Evolutionary conservation across 2,888 invertebrate genomes (phyloP), one percentile per base, ranked within the genome.

Genomic region (Orchesella flavescens): DNA sequence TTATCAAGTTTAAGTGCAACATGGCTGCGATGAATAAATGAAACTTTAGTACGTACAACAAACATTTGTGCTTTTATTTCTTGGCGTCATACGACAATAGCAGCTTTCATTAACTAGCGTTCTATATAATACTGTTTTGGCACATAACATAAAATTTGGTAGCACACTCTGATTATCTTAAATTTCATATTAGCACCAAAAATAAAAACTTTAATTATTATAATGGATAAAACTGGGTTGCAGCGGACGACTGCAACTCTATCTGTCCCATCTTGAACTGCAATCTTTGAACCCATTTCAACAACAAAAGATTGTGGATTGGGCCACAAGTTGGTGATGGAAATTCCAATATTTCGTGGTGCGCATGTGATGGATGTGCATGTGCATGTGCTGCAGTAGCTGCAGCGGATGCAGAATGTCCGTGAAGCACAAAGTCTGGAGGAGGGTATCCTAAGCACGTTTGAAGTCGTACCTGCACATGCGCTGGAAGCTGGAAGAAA

Each of bases 261-360:
- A 98, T 95, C 91, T 99, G 98, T 5, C 97, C 97, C 94, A 99
- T 97, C 92, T 98, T 99, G 90, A 98, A 97, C 90, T 98, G 96
- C 84, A 98, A 92, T 71, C 97, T 93, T 90, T 97, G 96, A 78
- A 99, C 92, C 94, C 98, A 97, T 88, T 95, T 94, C 1, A 94
- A 90, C 23, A 94, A 90, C 24, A 93, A 91, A 1, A 88, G 66
- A 75, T 87, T 88, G 59, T 87, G 86, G 17, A 88, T 87, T 19
- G 87, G 87, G 9, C 88, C 88, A 73, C 88, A 88, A 1, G 86
- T 82, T 15, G 88, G 85, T 19, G 86, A 86, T 19, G 88, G 87
- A 63, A 88, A 87, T 71, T 88, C 88, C 3, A 85, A 75, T 23
- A 55, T 59, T 23, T 75, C 71, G 1, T 61, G 13, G 75, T 10